Evolutionary conservation across 2,797 vertebrate species (phyloP).

Genomic region (Staurois parvus): DNA sequence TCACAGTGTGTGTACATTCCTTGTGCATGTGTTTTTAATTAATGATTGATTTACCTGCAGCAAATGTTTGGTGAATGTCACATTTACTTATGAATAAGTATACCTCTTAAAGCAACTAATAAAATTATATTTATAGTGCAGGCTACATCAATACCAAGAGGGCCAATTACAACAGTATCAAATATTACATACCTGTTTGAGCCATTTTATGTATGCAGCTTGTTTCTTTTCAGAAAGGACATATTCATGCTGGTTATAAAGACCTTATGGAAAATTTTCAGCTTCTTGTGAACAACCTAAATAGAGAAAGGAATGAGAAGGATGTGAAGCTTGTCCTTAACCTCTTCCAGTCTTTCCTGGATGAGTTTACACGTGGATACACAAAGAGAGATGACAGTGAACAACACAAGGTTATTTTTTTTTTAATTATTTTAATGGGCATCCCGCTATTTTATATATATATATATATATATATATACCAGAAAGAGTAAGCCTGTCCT

Average conservation of each 20-base stretch:
- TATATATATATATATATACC: background rate
- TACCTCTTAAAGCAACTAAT: too few species aligned
- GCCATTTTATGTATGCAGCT: background rate
- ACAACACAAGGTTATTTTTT: slow-evolving; percentile 83
- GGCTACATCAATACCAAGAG: too few species aligned
- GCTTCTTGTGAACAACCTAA: slow-evolving; percentile 87
- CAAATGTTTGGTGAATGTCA: background rate
- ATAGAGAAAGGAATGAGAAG: slow-evolving; percentile 84
- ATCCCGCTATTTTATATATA: background rate
- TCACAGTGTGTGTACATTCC: too few species aligned
- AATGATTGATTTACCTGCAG: too few species aligned
- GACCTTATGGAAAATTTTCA: slow-evolving; percentile 93
- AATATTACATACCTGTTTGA: too few species aligned
- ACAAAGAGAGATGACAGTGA: slow-evolving; percentile 91
- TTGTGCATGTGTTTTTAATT: background rate
- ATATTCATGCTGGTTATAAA: slow-evolving; percentile 89
- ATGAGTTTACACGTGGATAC: slow-evolving; percentile 92
- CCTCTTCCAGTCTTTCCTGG: slow-evolving; percentile 94
- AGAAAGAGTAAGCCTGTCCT: too few species aligned
- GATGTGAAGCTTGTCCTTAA: slow-evolving; percentile 95
- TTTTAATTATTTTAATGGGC: background rate
- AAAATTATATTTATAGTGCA: too few species aligned
- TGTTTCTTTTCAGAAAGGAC: slow-evolving; percentile 71
- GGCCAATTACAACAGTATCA: too few species aligned
- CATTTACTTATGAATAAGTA: too few species aligned